Evolutionary conservation across 2,797 vertebrate species (phyloP).

Genomic region (Bryconaethiops microstoma): DNA sequence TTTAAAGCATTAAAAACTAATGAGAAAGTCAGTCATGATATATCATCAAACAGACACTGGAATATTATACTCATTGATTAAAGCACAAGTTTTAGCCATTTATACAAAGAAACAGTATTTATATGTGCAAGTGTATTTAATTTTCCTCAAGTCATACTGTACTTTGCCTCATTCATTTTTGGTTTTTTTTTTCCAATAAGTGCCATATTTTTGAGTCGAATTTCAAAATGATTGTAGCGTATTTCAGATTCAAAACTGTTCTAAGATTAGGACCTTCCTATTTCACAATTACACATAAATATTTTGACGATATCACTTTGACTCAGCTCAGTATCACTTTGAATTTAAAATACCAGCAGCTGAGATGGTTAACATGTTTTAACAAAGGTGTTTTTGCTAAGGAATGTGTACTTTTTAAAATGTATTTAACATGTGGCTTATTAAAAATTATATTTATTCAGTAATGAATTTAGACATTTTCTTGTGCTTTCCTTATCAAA

Average conservation of each 20-base stretch:
- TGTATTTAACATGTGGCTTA: too few species aligned
- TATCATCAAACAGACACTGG: not conserved
- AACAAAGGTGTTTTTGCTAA: too few species aligned
- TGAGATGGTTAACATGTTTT: not conserved
- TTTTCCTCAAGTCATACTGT: not conserved
- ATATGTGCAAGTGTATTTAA: not conserved
- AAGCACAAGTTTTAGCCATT: conserved; percentile 3
- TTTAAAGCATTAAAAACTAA: not conserved
- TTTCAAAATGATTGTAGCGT: not conserved
- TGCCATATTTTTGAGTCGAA: not conserved
- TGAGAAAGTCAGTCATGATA: not conserved
- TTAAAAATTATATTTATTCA: too few species aligned
- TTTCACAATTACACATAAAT: not conserved
- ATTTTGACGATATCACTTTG: not conserved
- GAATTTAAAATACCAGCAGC: not conserved
- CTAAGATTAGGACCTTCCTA: not conserved
- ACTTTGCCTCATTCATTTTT: not conserved
- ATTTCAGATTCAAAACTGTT: not conserved
- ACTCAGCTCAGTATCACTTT: not conserved
- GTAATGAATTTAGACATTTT: too few species aligned
- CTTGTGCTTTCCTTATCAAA: too few species aligned
- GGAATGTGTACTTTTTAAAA: too few species aligned
- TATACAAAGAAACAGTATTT: not conserved
- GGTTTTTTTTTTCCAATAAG: not conserved
- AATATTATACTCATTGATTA: not conserved